These are phyloP conservation scores for Ariolimax columbianus DNA, from an alignment of 2,888 invertebrate species.

Conservation along the genomic window DNA sequence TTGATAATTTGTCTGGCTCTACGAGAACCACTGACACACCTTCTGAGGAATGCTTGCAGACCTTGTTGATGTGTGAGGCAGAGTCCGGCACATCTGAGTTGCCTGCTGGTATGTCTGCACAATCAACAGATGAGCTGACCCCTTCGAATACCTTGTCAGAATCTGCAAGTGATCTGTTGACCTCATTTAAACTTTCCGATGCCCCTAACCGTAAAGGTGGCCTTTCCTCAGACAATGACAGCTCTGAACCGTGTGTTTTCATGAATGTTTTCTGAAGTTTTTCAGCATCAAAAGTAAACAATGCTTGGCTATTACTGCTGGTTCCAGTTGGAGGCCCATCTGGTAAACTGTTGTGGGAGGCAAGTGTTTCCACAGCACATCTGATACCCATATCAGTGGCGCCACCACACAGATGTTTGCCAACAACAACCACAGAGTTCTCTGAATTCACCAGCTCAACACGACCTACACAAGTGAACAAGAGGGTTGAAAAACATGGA, in stretches of 20 bases:
- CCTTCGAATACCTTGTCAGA: not conserved
- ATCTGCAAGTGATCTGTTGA: not conserved
- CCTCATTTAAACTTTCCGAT: not conserved
- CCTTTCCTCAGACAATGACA: not conserved
- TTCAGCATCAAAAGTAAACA: not conserved
- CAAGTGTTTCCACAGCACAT: slow-evolving; percentile 46
- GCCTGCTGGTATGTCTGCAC: not conserved
- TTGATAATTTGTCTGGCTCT: not conserved
- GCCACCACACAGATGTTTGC: slow-evolving; percentile 93
- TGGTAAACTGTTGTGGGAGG: not conserved
- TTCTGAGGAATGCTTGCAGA: not conserved
- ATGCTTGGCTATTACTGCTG: not conserved
- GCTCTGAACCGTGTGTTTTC: not conserved
- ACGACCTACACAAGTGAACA: slow-evolving; percentile 60
- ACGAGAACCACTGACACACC: not conserved
- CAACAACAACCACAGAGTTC: slow-evolving; percentile 83
- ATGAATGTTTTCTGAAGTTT: not conserved
- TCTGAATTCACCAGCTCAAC: slow-evolving; percentile 64
- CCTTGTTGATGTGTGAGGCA: not conserved
- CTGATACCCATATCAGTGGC: slow-evolving; percentile 85
- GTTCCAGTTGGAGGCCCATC: not conserved
- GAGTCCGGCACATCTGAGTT: too few relatives aligned
- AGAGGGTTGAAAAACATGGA: not conserved
- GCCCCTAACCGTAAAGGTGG: too few relatives aligned
- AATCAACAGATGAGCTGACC: not conserved